Percentiles rank a stretch among this genome's conserved stretches.
phyloP scores from a whole-genome alignment of 1,140 invertebrate species.

The Helicoverpa armigera region DNA sequence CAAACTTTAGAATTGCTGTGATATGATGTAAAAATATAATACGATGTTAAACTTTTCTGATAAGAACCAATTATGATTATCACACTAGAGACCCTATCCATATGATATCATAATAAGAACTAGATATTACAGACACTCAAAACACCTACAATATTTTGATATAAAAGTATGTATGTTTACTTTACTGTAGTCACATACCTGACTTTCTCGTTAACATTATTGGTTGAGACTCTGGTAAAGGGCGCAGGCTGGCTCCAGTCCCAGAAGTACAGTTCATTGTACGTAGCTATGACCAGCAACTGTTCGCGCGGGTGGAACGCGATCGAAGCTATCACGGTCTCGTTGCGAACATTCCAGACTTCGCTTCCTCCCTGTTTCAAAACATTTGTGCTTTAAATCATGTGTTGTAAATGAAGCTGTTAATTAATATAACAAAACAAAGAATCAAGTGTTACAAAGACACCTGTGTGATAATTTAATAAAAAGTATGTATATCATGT shows the following conservation, averaged over 20 bases:
- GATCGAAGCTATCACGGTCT: constrained; percentile 93
- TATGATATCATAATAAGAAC: too few species aligned
- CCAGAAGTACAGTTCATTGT: constrained; percentile 96
- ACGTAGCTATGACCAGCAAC: constrained; percentile 94
- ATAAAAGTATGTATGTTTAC: too few species aligned
- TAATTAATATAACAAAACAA: too few species aligned
- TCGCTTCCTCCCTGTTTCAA: constrained; percentile 92
- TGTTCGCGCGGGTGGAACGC: constrained; percentile 95
- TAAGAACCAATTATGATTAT: too few species aligned
- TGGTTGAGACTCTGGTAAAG: constrained; percentile 90
- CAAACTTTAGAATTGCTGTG: neutral
- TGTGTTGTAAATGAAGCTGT: constrained; percentile 8
- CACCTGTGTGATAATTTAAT: too few species aligned
- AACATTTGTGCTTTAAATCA: constrained; percentile 6
- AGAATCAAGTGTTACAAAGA: too few species aligned
- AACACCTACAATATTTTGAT: too few species aligned
- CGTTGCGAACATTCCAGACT: constrained; percentile 91
- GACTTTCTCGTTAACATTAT: constrained; percentile 92
- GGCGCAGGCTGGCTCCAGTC: constrained; percentile 94
- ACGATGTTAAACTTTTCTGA: too few species aligned
- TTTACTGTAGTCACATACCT: constrained; percentile 84
- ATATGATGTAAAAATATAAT: too few species aligned
- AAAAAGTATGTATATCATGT: too few species aligned
- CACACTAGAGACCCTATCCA: too few species aligned
- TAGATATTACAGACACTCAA: too few species aligned